Conservation (phyloP, 2,797 vertebrate genomes). For the Karalla daura region DNA sequence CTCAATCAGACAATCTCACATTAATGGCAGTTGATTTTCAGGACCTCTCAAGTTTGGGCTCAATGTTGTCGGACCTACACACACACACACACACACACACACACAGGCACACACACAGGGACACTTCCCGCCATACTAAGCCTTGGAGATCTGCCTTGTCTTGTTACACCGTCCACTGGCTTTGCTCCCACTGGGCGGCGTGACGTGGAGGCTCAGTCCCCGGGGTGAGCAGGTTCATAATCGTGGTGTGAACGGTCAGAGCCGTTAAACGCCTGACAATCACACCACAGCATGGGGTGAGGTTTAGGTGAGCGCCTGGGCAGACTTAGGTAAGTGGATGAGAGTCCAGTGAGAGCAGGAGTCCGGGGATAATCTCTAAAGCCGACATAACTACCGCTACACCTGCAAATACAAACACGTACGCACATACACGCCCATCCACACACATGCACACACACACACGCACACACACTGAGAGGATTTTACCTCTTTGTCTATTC, state of each 20-base stretch:
- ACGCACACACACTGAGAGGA: conserved; percentile 44
- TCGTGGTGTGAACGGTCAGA: conserved; percentile 39
- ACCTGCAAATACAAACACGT: background rate
- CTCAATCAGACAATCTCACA: too few relatives aligned
- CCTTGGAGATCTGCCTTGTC: conserved; percentile 7
- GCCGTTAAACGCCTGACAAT: conserved; percentile 54
- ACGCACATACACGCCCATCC: conserved; percentile 11
- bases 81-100: background rate
- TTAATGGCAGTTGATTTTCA: too few relatives aligned
- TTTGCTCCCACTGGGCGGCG: conserved; percentile 22
- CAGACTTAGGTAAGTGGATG: conserved; percentile 70
- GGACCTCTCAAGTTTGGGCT: too few relatives aligned
- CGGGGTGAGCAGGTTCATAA: conserved; percentile 57
- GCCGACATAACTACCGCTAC: conserved; percentile 18
- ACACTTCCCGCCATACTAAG: conserved; percentile 25
- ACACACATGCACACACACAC: conserved; percentile 14
- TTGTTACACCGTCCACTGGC: conserved; percentile 32
- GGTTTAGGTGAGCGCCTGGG: conserved; percentile 47
- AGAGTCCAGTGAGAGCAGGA: conserved; percentile 44
- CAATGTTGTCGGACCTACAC: background rate
- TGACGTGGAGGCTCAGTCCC: conserved; percentile 63
- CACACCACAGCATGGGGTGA: conserved; percentile 39
- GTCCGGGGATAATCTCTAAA: conserved; percentile 62
- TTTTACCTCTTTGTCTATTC: conserved; percentile 52
- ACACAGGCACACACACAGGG: background rate